A percentile compares a stretch with the other conserved stretches of the same genome.
These are phyloP conservation scores for Spilarctia lutea DNA, from an alignment of 2,888 invertebrate species.

Conservation along the genomic window DNA sequence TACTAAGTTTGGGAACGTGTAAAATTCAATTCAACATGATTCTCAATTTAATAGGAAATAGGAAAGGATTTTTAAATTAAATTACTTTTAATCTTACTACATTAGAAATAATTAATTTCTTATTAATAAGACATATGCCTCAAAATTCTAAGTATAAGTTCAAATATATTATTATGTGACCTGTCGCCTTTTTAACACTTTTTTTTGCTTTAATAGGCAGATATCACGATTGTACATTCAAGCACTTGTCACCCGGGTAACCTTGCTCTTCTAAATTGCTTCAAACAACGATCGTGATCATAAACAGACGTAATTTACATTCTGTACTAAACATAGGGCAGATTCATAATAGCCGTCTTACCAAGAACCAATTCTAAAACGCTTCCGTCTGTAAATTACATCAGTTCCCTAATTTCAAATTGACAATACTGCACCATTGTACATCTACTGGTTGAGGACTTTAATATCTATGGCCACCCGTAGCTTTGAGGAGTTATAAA, in stretches of 20 bases:
- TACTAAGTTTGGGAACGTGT: too few species aligned
- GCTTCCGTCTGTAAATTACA: constrained; percentile 1
- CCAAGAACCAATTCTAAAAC: background rate
- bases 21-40: too few species aligned
- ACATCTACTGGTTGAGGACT: background rate
- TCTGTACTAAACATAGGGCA: background rate
- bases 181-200: too few species aligned
- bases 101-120: too few species aligned
- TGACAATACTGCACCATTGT: background rate
- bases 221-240: background rate
- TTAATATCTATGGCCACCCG: background rate
- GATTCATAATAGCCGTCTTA: background rate
- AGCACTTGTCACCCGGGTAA: background rate
- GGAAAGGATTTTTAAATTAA: background rate
- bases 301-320: background rate
- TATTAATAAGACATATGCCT: too few species aligned
- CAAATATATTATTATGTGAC: too few species aligned
- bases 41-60: too few species aligned
- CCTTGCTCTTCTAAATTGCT: background rate
- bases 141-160: too few species aligned
- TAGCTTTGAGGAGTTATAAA: background rate
- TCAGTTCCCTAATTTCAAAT: background rate
- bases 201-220: too few species aligned
- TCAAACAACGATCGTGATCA: background rate
- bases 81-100: too few species aligned